Conservation (phyloP, 2,797 vertebrate species). For the Ptychadena robeensis region DNA sequence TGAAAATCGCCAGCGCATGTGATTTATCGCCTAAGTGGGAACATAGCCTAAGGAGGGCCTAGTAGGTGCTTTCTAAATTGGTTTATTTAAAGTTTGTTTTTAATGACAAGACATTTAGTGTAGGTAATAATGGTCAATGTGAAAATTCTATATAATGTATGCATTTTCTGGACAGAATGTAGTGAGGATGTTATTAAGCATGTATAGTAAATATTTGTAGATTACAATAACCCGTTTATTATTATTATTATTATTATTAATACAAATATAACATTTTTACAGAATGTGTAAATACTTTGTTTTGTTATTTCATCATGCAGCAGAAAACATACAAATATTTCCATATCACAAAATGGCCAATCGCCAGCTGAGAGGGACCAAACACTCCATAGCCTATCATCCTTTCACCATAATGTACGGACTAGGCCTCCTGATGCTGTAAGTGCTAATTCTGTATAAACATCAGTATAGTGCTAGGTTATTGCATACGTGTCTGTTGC, state of each 20-base stretch:
- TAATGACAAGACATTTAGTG: too few species aligned
- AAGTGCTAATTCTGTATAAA: background rate
- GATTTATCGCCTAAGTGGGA: too few species aligned
- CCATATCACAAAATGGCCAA: slow-evolving; percentile 74
- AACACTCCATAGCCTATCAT: slow-evolving; percentile 12
- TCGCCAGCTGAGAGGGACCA: slow-evolving; percentile 48
- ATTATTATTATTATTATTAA: background rate
- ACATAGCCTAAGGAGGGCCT: too few species aligned
- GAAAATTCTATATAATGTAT: background rate
- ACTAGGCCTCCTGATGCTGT: slow-evolving; percentile 38
- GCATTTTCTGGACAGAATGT: too few species aligned
- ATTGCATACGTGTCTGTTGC: too few species aligned
- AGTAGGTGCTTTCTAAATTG: background rate
- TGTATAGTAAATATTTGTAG: too few species aligned
- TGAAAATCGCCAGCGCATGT: too few species aligned
- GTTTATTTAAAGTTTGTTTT: background rate
- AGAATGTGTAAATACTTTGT: background rate
- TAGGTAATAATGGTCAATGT: background rate
- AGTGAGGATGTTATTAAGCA: too few species aligned
- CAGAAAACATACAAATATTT: slow-evolving; percentile 78
- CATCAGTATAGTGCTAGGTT: background rate
- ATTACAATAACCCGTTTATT: background rate
- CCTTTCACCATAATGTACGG: background rate
- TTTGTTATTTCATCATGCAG: slow-evolving; percentile 62
- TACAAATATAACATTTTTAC: background rate